These are phyloP conservation scores for Diaperis boleti DNA, from an alignment of 2,888 invertebrate genomes.

Conservation along the genomic window DNA sequence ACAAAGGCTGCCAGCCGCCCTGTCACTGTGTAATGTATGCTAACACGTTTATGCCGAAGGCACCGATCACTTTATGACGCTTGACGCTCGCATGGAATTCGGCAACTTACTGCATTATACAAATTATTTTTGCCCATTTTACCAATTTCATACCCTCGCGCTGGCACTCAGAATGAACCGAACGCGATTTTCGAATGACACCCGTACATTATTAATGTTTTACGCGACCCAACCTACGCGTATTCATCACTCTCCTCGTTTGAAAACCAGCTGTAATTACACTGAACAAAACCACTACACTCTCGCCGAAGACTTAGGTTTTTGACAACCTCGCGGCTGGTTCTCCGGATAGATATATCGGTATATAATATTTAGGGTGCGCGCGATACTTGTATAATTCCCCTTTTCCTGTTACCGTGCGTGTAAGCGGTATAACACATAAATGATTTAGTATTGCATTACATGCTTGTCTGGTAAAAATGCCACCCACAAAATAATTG, in stretches of 20 bases:
- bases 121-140: conserved; percentile 51
- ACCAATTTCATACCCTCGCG: too few relatives aligned
- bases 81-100: conserved; percentile 56
- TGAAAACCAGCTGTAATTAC: too few relatives aligned
- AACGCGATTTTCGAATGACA: too few relatives aligned
- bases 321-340: too few relatives aligned
- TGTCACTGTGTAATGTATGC: conserved; percentile 67
- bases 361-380: conserved; percentile 15
- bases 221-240: too few relatives aligned
- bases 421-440: conserved; percentile 32
- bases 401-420: conserved; percentile 27
- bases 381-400: conserved; percentile 29
- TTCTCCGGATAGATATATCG: too few relatives aligned
- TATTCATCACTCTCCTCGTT: not conserved
- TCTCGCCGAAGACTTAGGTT: too few relatives aligned
- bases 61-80: conserved; percentile 64
- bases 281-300: not conserved
- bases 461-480: conserved; percentile 30
- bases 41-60: conserved; percentile 65
- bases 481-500: conserved; percentile 26
- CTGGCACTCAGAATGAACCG: too few relatives aligned
- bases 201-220: not conserved
- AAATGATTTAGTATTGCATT: conserved; percentile 30
- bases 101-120: conserved; percentile 55
- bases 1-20: conserved; percentile 64